Evolutionary conservation across 2,797 vertebrate species (phyloP), one percentile per base, ranked within the genome.

Genomic region (Eulemur rubriventer): DNA sequence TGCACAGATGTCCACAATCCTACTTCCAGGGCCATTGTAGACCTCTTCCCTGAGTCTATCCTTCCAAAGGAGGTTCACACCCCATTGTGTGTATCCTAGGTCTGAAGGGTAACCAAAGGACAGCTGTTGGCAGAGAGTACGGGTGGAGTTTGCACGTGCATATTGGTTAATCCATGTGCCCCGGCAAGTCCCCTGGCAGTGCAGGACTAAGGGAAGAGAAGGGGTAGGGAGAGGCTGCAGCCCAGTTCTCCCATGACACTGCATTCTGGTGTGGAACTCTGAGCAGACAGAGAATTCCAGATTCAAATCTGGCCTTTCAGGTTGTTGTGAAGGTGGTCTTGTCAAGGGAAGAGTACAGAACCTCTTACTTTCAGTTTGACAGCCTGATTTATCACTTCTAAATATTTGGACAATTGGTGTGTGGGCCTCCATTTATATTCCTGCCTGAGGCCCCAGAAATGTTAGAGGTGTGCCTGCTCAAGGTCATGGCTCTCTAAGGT

Each of bases 221-320:
- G 4, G 26, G 1, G 9, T 26, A 35, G 43, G 8, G 30, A 12
- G 9, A 1, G 10, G 2, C 35, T 75, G 2, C 17, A 72, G 10
- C 26, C 9, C 33, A 18, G 16, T 35, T 89, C 43, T 88, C 57
- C 79, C 2, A 38, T 0, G 24, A 48, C 30, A 50, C 7, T 57
- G 50, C 20, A 52, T 69, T 73, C 59, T 41, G 3, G 0, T n/a
- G 8, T 17, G 85, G 55, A 90, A 84, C 35, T n/a, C 33, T 50
- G 4, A 91, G 10, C 30, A 59, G 35, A 13, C 43, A 43, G 12
- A 92, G 61, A 65, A 91, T 75, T 76, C n/a, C 46, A 81, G 72
- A 38, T 61, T 95, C 80, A 92, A 84, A 86, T 50, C 35, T n/a
- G 4, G 6, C 11, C 63, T 69, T 57, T 69, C 17, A 4, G n/a